Percentiles rank a stretch among this genome's conserved stretches.
Evolutionary conservation across 2,888 invertebrate species (phyloP).

Genomic region (Microlaimidae sp.): DNA sequence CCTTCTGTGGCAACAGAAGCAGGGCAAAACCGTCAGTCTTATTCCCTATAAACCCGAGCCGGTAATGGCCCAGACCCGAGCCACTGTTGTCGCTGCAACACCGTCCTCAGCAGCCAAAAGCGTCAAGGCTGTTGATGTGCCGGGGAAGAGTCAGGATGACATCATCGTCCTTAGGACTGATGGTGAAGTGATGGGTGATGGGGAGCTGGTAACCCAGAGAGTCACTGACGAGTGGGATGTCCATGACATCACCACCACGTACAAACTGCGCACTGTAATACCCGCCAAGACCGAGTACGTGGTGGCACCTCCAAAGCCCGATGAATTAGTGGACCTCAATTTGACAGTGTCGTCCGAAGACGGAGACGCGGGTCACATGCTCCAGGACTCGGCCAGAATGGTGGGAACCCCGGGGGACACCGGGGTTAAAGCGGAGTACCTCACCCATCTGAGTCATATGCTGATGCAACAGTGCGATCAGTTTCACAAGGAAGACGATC

Average conservation of each 20-base stretch:
- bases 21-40: too few species aligned
- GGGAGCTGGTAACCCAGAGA: not conserved
- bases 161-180: not conserved
- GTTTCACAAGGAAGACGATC: constrained; percentile 5
- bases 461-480: constrained; percentile 12
- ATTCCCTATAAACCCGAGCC: too few species aligned
- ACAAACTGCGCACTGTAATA: not conserved
- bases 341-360: too few species aligned
- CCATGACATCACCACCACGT: not conserved
- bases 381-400: not conserved
- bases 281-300: not conserved
- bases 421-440: constrained; percentile 10
- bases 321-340: not conserved
- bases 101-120: not conserved
- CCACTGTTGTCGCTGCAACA: not conserved
- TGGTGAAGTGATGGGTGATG: not conserved
- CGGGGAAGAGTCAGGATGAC: too few species aligned
- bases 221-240: constrained; percentile 4
- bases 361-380: not conserved
- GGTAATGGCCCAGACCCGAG: not conserved
- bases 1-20: not conserved
- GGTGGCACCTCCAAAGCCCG: not conserved
- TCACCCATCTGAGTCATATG: constrained; percentile 15
- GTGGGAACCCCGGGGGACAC: not conserved
- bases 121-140: too few species aligned